These are phyloP conservation scores for Vollenhovia emeryi DNA, from an alignment of 1,140 invertebrate species.

Conservation along the genomic window DNA sequence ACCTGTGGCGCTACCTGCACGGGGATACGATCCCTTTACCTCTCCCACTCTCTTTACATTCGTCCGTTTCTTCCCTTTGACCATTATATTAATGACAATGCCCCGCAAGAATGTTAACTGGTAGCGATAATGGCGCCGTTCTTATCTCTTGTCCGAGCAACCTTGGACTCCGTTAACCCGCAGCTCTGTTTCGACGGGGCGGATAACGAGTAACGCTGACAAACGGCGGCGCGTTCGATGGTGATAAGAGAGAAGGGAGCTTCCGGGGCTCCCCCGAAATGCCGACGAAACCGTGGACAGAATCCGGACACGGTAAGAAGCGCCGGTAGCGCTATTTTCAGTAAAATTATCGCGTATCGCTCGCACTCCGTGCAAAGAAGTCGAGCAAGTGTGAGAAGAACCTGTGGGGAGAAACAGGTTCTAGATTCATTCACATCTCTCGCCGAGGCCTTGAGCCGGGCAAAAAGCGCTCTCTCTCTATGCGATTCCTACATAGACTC, in stretches of 20 bases:
- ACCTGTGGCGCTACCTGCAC: slow-evolving; percentile 60
- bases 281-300: background rate
- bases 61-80: background rate
- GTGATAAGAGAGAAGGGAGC: background rate
- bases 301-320: background rate
- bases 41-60: slow-evolving; percentile 27
- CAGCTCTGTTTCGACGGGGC: background rate
- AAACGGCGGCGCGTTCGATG: background rate
- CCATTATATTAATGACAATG: background rate
- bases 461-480: slow-evolving; percentile 70
- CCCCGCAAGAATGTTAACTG: no score
- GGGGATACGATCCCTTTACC: slow-evolving; percentile 41
- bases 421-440: slow-evolving; percentile 81
- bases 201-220: background rate
- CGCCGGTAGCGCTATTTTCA: slow-evolving; percentile 54
- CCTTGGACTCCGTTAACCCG: background rate
- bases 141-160: background rate
- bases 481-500: slow-evolving; percentile 67
- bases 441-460: slow-evolving; percentile 72
- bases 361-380: slow-evolving; percentile 67
- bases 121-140: background rate
- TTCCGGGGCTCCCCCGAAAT: background rate
- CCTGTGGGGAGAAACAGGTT: slow-evolving; percentile 76
- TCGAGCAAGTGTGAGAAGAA: slow-evolving; percentile 69
- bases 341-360: slow-evolving; percentile 59